Base-by-base conservation (phyloP, 2,888 invertebrate species). In the Amiota minor region DNA sequence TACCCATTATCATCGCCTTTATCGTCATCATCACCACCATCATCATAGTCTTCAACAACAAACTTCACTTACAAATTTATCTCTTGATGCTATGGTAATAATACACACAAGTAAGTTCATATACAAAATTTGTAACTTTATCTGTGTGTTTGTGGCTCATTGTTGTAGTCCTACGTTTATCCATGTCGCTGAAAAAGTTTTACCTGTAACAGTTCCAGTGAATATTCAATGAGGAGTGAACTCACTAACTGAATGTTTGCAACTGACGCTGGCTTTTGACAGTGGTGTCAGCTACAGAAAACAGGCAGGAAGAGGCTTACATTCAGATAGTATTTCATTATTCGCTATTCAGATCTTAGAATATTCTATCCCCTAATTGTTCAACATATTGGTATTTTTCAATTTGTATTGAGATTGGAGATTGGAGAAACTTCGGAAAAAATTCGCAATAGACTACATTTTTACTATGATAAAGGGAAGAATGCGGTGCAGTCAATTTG, bases 21-120 rank as follows among this genome's bases (percentile, higher is more conserved):
- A 35, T 35, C 35, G 6, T 4, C 35, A 59, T 20, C 53, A n/a
- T 3, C 53, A 53, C 14, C 14, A 53, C 12, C 12, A 53, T 0
- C 53, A 53, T 3, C 53, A n/a, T 50, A 50, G 50, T n/a, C 50
- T 2, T 50, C 50, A 50, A 4, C 50, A 50, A n/a, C 50, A 53
- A 53, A 12, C 53, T 62, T 62, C 62, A 62, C 14, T 62, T 14
- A 45, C 18, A 62, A 45, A 35, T 62, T 62, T 62, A 62, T 35
- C 62, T 62, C 62, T 35, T 62, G 62, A 62, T 45, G 23, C 62
- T 35, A 45, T 1, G 4, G 62, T 53, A n/a, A 53, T 3, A 35
- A 53, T 3, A 35, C 35, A 35, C 35, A 35, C 35, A 35, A 35
- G 6, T 35, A 35, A 35, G 35, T 35, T 6, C 35, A 35, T 35